Base-by-base conservation (phyloP, 2,113 vertebrate species). In the Copsychus sechellarum region DNA sequence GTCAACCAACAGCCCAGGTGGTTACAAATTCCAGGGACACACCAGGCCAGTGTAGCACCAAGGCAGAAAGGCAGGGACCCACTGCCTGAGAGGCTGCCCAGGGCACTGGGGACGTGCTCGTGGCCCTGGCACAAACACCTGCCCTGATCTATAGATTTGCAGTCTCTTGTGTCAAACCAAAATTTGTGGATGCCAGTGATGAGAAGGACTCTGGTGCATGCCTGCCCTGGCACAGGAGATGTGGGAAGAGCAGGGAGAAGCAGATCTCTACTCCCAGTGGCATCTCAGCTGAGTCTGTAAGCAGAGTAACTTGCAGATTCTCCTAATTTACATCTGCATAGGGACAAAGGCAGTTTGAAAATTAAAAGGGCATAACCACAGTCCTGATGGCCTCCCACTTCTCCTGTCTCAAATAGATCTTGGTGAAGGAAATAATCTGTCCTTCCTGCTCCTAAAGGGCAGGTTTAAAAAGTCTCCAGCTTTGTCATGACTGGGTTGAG, bases 71-170 rank as follows among this genome's bases (percentile, higher is more conserved):
- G 15, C 47, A 45, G 76, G 6, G 36, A 14, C 3, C 2, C 10
- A 20, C 3, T 12, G 14, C 6, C 1, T 8, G 14, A 70, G 64
- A 57, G 22, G 31, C 8, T 80, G 50, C 19, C 45, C 54, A 21
- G 54, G 57, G 47, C 40, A n/a, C 21, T 50, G 42, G 24, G 50
- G 56, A 29, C 0, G 3, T 11, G 3, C 45, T 66, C 0, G 0
- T 22, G 43, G 43, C 24, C 29, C 33, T 60, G 56, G 16, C 61
- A 20, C 0, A 5, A 45, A 29, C 64, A 16, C 14, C 15, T 81
- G 18, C 22, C 25, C 31, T 22, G 25, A 20, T 42, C 26, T 56
- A 7, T 15, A 15, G 21, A 14, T 67, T 24, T 8, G 7, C 64
- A 15, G 14, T 51, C 64, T 29, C 48, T 67, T 43, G 6, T 45